phyloP scores from a whole-genome alignment of 2,888 invertebrate species.

The Trichogramma evanescens region DNA sequence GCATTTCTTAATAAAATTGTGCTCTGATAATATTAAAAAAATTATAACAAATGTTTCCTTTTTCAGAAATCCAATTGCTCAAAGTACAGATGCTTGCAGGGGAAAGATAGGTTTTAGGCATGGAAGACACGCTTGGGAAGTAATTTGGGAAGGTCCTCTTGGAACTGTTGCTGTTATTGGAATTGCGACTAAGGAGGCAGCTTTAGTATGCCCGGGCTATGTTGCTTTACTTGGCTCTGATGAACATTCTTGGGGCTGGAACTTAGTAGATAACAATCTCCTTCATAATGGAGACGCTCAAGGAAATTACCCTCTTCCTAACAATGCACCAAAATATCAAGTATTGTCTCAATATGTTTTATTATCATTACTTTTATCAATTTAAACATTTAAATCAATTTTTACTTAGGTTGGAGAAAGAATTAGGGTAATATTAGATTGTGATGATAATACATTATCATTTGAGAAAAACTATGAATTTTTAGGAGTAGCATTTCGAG shows the following conservation, averaged over 20 bases:
- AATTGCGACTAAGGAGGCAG: conserved; percentile 88
- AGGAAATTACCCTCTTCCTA: conserved; percentile 87
- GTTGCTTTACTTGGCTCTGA: conserved; percentile 90
- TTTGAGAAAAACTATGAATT: conserved; percentile 98
- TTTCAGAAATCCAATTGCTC: conserved; percentile 91
- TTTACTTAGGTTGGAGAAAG: conserved; percentile 80
- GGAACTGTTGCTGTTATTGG: conserved; percentile 98
- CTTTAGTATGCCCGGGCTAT: conserved; percentile 91
- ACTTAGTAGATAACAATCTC: conserved; percentile 94
- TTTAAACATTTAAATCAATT: conserved; percentile 4
- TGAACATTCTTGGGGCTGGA: conserved; percentile 99
- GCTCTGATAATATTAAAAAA: not conserved
- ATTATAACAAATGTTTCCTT: not conserved
- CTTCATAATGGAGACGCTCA: conserved; percentile 93
- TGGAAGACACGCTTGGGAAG: conserved; percentile 95
- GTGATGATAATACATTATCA: conserved; percentile 92
- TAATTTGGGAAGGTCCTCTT: conserved; percentile 96
- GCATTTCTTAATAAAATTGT: not conserved
- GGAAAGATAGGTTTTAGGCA: conserved; percentile 85
- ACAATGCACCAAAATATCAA: conserved; percentile 97
- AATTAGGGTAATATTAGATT: conserved; percentile 94
- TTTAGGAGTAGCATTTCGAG: conserved; percentile 94
- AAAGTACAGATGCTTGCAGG: conserved; percentile 92
- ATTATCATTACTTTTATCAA: conserved; percentile 6
- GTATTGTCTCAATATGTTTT: conserved; percentile 48